Percentiles rank a stretch among this genome's conserved stretches.
Evolutionary conservation across 2,888 invertebrate species (phyloP).

Genomic region (Cataglyphis livida): DNA sequence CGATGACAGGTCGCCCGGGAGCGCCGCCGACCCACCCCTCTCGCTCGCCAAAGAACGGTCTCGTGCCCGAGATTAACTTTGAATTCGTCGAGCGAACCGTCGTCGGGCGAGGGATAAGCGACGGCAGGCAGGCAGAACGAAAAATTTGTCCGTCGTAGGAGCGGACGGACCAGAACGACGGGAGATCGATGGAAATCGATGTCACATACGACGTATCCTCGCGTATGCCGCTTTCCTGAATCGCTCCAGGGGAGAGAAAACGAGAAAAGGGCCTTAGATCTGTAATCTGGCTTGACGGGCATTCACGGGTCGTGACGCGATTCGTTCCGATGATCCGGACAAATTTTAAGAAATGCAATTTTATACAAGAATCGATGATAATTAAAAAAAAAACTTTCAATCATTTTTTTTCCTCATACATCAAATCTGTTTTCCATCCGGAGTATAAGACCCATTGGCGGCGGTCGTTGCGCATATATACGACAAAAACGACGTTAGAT

Average conservation of each 20-base stretch:
- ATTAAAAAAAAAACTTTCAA: neutral
- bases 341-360: conserved; percentile 27
- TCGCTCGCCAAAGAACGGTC: conserved; percentile 68
- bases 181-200: conserved; percentile 76
- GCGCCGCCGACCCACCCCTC: conserved; percentile 62
- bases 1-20: conserved; percentile 81
- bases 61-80: conserved; percentile 80
- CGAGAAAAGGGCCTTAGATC: conserved; percentile 41
- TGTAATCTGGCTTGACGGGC: conserved; percentile 54
- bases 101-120: conserved; percentile 48
- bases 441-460: conserved; percentile 65
- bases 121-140: conserved; percentile 64
- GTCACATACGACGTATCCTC: conserved; percentile 56
- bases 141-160: conserved; percentile 76
- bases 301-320: conserved; percentile 60
- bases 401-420: conserved; percentile 44
- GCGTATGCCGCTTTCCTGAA: conserved; percentile 32
- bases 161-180: conserved; percentile 73
- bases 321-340: conserved; percentile 42
- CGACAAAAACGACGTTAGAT: conserved; percentile 80
- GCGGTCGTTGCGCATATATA: conserved; percentile 60
- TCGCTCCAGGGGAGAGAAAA: conserved; percentile 36
- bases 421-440: conserved; percentile 70
- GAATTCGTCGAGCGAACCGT: conserved; percentile 71
- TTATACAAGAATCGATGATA: neutral